Base-by-base conservation (phyloP, 37 sponge, comb jelly and placozoan genomes). In the Axinella damicornis region DNA sequence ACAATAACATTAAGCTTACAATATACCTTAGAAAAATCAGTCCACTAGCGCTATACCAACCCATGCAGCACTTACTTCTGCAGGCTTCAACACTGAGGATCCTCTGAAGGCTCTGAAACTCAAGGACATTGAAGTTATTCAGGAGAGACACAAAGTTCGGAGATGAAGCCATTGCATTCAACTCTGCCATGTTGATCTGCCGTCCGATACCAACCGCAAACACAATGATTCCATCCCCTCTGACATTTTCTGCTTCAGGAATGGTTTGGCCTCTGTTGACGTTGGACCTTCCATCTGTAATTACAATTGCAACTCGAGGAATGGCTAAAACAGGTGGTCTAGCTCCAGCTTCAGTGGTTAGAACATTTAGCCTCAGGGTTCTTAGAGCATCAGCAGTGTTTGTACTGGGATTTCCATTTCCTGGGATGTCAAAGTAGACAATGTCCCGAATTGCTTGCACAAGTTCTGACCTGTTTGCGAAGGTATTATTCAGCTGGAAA, bases 281-380 rank as follows among this genome's bases (percentile, higher is more conserved):
- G 41, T 89, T 83, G 25, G 90, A 89, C 19, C 57, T 57, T 14
- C 90, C 90, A 77, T 89, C 90, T 35, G 90, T 89, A 17, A 89
- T 33, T 12, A 89, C 84, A 5, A 89, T 73, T 22, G 78, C 80
- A 2, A 89, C 79, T 35, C 79, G 71, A 27, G 88, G 88, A 33
- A 81, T 73, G 5, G 63, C 88, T 21, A 39, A n/a, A 14, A 25
- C 32, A 35, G 54, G 16, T 15, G 70, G 36, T 27, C 89, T 60
- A 57, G 89, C 89, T 33, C 87, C 87, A 33, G 28, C 59, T 53
- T 60, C 59, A 41, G 37, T 34, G 12, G 81, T 79, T 30, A 90
- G 80, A 0, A 78, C 81, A 15, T 46, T 38, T 11, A 21, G 27
- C 0, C 79, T 67, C 0, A 84, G 55, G 2, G 27, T 52, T 25